These are phyloP conservation scores for Vanessa cardui DNA, from an alignment of 2,888 invertebrate genomes.

Conservation along the genomic window DNA sequence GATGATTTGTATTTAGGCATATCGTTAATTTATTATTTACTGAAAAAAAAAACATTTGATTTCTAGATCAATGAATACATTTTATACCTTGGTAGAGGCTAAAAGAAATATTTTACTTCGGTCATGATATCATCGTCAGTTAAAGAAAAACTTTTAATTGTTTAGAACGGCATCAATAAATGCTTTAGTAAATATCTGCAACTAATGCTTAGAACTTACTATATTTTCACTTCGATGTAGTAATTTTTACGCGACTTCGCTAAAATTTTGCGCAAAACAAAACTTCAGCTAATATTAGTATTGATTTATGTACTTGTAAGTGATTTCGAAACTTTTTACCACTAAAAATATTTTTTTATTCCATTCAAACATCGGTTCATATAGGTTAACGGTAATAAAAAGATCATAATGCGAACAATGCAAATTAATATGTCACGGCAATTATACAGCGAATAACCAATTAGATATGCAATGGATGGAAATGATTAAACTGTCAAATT, in stretches of 20 bases:
- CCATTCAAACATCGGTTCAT: background rate
- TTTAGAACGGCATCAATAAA: constrained; percentile 34
- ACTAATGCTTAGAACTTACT: constrained; percentile 36
- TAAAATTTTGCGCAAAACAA: constrained; percentile 43
- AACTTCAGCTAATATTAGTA: constrained; percentile 40
- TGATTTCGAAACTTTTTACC: constrained; percentile 7
- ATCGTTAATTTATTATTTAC: too few species aligned
- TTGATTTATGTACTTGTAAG: constrained; percentile 35
- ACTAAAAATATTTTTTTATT: background rate
- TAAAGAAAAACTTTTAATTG: background rate
- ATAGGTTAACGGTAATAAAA: background rate
- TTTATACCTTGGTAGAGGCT: background rate
- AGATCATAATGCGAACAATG: constrained; percentile 1
- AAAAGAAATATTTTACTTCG: background rate
- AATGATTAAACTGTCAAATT: constrained; percentile 37
- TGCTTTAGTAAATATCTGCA: constrained; percentile 33
- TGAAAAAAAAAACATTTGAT: too few species aligned
- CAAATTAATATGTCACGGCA: constrained; percentile 21
- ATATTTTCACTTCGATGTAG: constrained; percentile 50
- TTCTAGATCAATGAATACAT: background rate
- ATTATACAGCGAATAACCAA: constrained; percentile 26
- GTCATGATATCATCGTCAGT: constrained; percentile 13
- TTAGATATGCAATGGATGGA: constrained; percentile 27
- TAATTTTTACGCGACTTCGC: constrained; percentile 44
- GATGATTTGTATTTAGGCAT: background rate